Evolutionary conservation across 2,113 vertebrate species (phyloP).

Genomic region (Semnornis frantzii): DNA sequence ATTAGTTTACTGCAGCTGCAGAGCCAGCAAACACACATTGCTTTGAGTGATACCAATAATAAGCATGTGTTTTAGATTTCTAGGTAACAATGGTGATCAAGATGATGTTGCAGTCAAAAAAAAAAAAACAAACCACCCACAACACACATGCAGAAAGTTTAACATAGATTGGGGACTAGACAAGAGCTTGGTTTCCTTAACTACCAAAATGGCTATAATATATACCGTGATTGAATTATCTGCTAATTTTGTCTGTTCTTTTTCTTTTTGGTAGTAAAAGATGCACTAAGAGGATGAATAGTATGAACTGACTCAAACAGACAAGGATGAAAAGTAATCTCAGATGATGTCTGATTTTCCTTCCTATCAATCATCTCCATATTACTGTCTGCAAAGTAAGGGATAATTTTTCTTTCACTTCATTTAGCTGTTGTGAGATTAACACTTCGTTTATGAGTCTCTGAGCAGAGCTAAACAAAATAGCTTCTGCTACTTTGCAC

Average conservation of each 20-base stretch:
- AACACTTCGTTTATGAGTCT: neutral
- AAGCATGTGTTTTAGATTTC: slow-evolving; percentile 24
- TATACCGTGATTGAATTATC: neutral
- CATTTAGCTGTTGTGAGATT: neutral
- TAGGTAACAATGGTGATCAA: slow-evolving; percentile 15
- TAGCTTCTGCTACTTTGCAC: neutral
- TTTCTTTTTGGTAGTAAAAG: neutral
- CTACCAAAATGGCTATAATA: neutral
- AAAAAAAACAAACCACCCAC: no score
- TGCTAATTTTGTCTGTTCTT: neutral
- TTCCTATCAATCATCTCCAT: neutral
- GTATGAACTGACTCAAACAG: neutral
- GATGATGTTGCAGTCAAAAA: neutral
- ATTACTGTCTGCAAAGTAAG: neutral
- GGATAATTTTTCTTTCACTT: neutral
- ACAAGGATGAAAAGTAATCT: neutral
- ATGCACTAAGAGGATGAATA: neutral
- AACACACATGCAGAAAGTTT: neutral
- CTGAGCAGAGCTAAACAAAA: neutral
- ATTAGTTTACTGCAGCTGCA: slow-evolving; percentile 32
- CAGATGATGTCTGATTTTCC: neutral
- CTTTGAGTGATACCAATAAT: neutral
- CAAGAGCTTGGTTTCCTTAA: neutral
- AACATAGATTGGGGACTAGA: neutral
- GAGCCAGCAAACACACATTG: neutral